Evolutionary conservation across 2,888 invertebrate genomes (phyloP), one percentile per base, ranked within the genome.

Genomic region (Eumacrocentrus americanus): DNA sequence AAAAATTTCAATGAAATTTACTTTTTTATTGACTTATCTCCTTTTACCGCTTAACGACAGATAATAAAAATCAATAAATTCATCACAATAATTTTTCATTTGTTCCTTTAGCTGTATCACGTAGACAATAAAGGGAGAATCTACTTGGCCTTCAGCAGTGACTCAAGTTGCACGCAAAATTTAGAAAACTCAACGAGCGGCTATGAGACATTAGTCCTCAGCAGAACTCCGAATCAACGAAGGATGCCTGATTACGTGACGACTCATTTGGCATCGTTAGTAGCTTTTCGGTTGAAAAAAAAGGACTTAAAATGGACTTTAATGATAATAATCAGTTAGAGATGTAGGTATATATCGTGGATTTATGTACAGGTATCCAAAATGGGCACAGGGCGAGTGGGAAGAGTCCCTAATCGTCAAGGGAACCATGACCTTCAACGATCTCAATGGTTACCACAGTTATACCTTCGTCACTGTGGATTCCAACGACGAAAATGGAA

Each of bases 311-410:
- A 23, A 12, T 20, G 11, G 20, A 34, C 18, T 37, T 5, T 18
- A 18, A 18, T 18, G 6, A 22, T 22, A 22, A 44, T 44, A 9
- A 44, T 22, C 2, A 42, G 11, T n/a, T 18, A 2, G 20, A 7
- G 4, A 18, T 35, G 35, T n/a, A 29, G 9, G 11, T 16, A 46
- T 23, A 35, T n/a, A 40, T 12, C 20, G 37, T 20, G 14, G 5
- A 16, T 40, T 16, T 40, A 11, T 51, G 18, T 25, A 50, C 65
- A 84, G 83, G 62, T 88, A 87, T 73, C 88, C 88, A 0, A 82
- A 84, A 62, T 88, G 87, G 87, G 82, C 86, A 64, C 83, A 85
- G 66, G 88, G 88, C 25, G 79, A 84, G 56, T 88, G 88, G 88
- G 85, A 87, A 75, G 83, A 87, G 61, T 75, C 80, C 3, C 68